A percentile compares a stretch with the other conserved stretches of the same genome.
Evolutionary conservation across 2,888 invertebrate species (phyloP).

Genomic region (Chloromyia formosa): DNA sequence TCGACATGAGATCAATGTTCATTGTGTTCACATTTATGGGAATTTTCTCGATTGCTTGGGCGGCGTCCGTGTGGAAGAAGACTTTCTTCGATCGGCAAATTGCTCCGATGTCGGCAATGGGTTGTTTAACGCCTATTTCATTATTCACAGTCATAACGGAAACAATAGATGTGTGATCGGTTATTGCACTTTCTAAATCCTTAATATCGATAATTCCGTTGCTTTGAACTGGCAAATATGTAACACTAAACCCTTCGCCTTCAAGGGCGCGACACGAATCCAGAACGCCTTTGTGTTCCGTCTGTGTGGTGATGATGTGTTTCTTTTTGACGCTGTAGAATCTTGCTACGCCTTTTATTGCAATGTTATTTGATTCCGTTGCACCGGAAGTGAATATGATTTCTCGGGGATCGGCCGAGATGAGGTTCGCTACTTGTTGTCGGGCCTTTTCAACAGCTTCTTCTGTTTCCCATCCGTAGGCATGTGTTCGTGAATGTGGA

Average conservation of each 20-base stretch:
- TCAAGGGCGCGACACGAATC: slow-evolving; percentile 97
- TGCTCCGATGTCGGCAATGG: slow-evolving; percentile 88
- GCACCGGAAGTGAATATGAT: slow-evolving; percentile 99
- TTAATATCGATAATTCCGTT: slow-evolving; percentile 88
- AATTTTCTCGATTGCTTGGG: slow-evolving; percentile 97
- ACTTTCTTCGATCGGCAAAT: slow-evolving; percentile 88
- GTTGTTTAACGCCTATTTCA: slow-evolving; percentile 96
- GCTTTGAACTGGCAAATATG: slow-evolving; percentile 89
- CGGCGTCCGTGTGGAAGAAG: slow-evolving; percentile 99
- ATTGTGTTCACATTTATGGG: slow-evolving; percentile 91
- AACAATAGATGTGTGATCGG: slow-evolving; percentile 90
- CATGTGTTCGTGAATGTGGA: slow-evolving; percentile 97
- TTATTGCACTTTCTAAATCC: slow-evolving; percentile 81
- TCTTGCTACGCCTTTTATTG: slow-evolving; percentile 94
- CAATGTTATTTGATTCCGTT: slow-evolving; percentile 98
- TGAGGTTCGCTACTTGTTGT: slow-evolving; percentile 86
- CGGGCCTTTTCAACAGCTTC: slow-evolving; percentile 93
- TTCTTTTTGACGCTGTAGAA: slow-evolving; percentile 94
- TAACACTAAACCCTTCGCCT: slow-evolving; percentile 92
- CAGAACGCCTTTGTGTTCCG: slow-evolving; percentile 98
- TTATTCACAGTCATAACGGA: slow-evolving; percentile 98
- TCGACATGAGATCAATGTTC: slow-evolving; percentile 98
- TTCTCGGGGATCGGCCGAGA: slow-evolving; percentile 95
- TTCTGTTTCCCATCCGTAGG: slow-evolving; percentile 99
- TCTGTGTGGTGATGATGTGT: slow-evolving; percentile 97